A percentile compares a stretch with the other conserved stretches of the same genome.
Conservation (phyloP, 2,888 invertebrate genomes). For the Lasioglossum zephyrum region DNA sequence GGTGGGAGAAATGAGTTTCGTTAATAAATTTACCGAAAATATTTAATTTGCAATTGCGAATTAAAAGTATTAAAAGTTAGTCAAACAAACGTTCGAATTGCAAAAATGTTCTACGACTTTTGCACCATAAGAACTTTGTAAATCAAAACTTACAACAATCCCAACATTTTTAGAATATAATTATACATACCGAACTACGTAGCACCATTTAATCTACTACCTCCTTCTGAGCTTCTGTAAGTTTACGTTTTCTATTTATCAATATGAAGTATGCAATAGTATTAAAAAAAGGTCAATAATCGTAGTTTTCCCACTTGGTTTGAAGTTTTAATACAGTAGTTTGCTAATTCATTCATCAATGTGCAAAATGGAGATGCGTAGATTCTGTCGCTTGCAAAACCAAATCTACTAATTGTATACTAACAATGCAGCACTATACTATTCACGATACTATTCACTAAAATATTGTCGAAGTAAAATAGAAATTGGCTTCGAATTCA, state of each 20-base stretch:
- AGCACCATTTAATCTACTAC: constrained; percentile 6
- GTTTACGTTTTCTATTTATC: background rate
- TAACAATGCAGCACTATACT: background rate
- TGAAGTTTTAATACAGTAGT: background rate
- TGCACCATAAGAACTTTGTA: background rate
- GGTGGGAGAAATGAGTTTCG: constrained; percentile 76
- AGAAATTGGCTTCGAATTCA: background rate
- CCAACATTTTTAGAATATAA: background rate
- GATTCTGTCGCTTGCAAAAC: background rate
- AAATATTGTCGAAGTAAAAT: background rate
- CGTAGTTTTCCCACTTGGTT: background rate
- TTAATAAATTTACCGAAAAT: background rate
- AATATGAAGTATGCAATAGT: background rate
- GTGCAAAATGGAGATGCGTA: constrained; percentile 1
- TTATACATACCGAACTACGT: background rate
- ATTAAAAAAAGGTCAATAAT: background rate
- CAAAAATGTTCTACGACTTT: background rate
- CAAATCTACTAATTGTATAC: background rate
- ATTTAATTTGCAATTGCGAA: background rate
- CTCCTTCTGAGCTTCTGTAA: background rate
- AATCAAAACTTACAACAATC: background rate
- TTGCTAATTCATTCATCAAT: background rate
- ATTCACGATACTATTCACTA: background rate
- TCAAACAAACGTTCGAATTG: background rate
- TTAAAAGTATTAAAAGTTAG: background rate